phyloP scores from a whole-genome alignment of 2,888 invertebrate species.

The Augochlorella aurata region DNA sequence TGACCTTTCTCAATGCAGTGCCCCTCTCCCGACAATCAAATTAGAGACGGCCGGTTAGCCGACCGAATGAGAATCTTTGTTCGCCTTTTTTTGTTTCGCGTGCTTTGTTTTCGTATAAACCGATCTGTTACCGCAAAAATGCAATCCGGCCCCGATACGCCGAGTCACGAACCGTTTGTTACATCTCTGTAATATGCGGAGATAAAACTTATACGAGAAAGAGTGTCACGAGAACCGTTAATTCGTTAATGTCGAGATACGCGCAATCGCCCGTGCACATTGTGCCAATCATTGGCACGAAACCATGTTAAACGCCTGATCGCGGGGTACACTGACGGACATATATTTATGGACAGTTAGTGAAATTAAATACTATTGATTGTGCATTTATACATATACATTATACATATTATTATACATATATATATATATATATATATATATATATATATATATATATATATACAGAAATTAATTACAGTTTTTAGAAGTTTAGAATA shows the following conservation, averaged over 20 bases:
- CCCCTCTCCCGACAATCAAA: constrained; percentile 61
- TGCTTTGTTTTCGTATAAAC: constrained; percentile 58
- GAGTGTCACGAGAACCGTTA: constrained; percentile 18
- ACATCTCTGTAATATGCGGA: neutral
- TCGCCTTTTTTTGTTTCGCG: constrained; percentile 50
- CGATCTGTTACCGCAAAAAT: constrained; percentile 28
- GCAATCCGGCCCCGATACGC: constrained; percentile 40
- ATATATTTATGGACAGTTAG: no score
- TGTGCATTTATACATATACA: no score
- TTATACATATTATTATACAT: no score
- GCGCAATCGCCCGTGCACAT: neutral
- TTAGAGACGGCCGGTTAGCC: constrained; percentile 68
- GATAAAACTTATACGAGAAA: constrained; percentile 2
- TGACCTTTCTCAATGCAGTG: constrained; percentile 72
- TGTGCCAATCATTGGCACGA: constrained; percentile 1
- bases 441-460: no score
- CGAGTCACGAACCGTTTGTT: constrained; percentile 11
- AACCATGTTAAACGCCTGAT: neutral
- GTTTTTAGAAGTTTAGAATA: no score
- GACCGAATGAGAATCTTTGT: constrained; percentile 69
- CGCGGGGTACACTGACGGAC: neutral
- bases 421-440: no score
- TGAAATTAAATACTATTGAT: no score
- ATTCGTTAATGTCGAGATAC: constrained; percentile 22
- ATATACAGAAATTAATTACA: no score